Evolutionary conservation across 2,888 invertebrate species (phyloP), one percentile per base, ranked within the genome.

Genomic region (Vanessa cardui): DNA sequence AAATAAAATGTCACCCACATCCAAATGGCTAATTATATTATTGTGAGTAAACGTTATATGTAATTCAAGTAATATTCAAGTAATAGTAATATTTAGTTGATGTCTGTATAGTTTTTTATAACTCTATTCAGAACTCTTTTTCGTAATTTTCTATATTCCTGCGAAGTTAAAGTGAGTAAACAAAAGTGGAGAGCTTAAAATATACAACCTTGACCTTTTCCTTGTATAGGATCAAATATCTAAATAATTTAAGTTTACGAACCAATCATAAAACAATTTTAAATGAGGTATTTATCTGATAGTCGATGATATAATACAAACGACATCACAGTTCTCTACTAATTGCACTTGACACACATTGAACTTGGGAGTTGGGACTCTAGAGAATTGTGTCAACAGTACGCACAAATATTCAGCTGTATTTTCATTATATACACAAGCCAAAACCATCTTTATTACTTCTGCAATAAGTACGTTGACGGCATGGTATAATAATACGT

Each of bases 281-380:
- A 70, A 70, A 56, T 18, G 45, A 54, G 49, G 12, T 63, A 63
- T 62, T 65, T 46, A 61, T 58, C 54, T 60, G 15, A 58, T 50
- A 50, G 44, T 56, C 46, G 58, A 64, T 56, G 39, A 31, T 26
- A 60, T 47, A 64, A 39, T 12, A 39, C 12, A 62, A 64, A 66
- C 45, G 64, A 56, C 54, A 61, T 71, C 68, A 26, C 52, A 65
- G 64, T 66, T 50, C 65, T 69, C 65, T 67, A 69, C 71, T 74
- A 75, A 76, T 76, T 76, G 76, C 75, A 74, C 76, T 79, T 80
- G 78, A 79, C 80, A 79, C 73, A 66, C 71, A 69, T 73, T 80
- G 77, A 80, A 80, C 78, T 79, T 70, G 68, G 73, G 74, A 72
- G 75, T 75, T 70, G 68, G 73, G 74, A 72, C 76, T 75, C 68